Conservation (phyloP, 2,797 vertebrate genomes). For the Artibeus lituratus region DNA sequence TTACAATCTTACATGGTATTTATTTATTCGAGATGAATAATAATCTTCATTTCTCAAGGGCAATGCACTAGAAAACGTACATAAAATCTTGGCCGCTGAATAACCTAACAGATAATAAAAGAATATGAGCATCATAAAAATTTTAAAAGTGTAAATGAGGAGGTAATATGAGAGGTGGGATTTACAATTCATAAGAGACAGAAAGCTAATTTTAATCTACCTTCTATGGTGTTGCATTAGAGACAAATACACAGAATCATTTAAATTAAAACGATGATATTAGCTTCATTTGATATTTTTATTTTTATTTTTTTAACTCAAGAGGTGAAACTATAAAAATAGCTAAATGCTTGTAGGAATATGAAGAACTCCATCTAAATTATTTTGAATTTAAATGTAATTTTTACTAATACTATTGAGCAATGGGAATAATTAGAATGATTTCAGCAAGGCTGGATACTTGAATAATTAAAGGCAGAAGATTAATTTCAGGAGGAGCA, state of each 20-base stretch:
- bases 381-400: conserved; percentile 82
- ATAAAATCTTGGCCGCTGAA: conserved; percentile 77
- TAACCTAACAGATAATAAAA: conserved; percentile 81
- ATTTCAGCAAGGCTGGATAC: conserved; percentile 76
- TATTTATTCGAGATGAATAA: conserved; percentile 74
- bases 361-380: conserved; percentile 77
- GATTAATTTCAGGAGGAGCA: conserved; percentile 82
- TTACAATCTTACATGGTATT: conserved; percentile 28
- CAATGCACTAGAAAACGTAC: conserved; percentile 66
- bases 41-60: conserved; percentile 73
- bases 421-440: conserved; percentile 82
- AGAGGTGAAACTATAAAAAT: conserved; percentile 78
- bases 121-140: conserved; percentile 79
- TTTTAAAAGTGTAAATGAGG: conserved; percentile 79
- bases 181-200: conserved; percentile 70
- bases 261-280: conserved; percentile 77
- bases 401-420: conserved; percentile 81
- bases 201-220: conserved; percentile 66
- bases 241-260: conserved; percentile 75
- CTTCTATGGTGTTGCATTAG: conserved; percentile 63
- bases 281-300: conserved; percentile 70
- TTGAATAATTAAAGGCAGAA: conserved; percentile 84
- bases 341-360: conserved; percentile 75
- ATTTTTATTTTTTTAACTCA: conserved; percentile 65
- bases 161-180: conserved; percentile 77